phyloP scores from a whole-genome alignment of 2,797 vertebrate species.

The Girardinus metallicus region DNA sequence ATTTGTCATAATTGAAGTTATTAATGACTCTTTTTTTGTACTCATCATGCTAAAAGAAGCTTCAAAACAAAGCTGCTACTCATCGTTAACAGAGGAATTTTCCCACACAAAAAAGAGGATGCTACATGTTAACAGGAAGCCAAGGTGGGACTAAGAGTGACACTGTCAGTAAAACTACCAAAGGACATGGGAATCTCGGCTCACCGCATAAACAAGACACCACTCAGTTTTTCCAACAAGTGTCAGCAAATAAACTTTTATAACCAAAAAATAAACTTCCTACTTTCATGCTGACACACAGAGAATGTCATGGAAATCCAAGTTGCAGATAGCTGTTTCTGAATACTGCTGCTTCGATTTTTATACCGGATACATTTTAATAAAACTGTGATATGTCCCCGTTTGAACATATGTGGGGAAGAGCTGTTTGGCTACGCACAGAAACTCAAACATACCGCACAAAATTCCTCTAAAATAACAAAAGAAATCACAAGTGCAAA shows the following conservation, averaged over 20 bases:
- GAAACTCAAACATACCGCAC: not conserved
- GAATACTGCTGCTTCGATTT: slow-evolving; percentile 1
- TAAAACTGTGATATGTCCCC: not conserved
- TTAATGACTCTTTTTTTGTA: too few relatives aligned
- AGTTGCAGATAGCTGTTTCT: slow-evolving; percentile 6
- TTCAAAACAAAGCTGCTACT: not conserved
- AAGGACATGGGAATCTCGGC: slow-evolving; percentile 31
- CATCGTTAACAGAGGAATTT: not conserved
- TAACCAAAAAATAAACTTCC: slow-evolving; percentile 33
- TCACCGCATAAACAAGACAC: slow-evolving; percentile 27
- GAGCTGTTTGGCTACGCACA: not conserved
- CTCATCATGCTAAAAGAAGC: not conserved
- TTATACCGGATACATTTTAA: not conserved
- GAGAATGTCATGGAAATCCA: slow-evolving; percentile 33
- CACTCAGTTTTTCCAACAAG: slow-evolving; percentile 22
- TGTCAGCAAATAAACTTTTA: slow-evolving; percentile 29
- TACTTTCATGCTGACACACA: slow-evolving; percentile 13
- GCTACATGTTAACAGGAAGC: not conserved
- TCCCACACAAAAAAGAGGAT: not conserved
- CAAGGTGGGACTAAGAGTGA: not conserved
- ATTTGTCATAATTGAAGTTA: not conserved
- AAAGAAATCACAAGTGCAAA: not conserved
- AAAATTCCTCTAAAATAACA: not conserved
- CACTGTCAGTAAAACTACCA: slow-evolving; percentile 17
- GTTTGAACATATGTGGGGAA: not conserved